These are phyloP conservation scores for Labeo catla DNA, from an alignment of 2,113 vertebrate genomes.

Conservation along the genomic window DNA sequence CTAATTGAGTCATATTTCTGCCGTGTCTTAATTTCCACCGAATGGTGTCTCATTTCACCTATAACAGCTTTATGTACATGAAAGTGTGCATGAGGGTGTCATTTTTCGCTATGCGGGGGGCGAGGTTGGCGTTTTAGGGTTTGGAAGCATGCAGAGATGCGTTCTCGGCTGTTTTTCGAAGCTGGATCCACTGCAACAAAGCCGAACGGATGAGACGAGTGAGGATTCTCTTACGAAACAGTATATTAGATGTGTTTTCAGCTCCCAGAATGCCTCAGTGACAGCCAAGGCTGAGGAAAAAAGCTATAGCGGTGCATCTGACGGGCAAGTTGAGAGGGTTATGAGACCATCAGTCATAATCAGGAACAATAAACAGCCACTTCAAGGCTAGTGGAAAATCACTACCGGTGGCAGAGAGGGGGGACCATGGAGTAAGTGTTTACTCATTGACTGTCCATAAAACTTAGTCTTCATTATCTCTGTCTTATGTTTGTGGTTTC, in stretches of 20 bases:
- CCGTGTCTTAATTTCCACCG: constrained; percentile 46
- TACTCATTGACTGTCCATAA: constrained; percentile 61
- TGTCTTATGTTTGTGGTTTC: constrained; percentile 44
- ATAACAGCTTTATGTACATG: constrained; percentile 39
- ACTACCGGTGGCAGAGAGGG: constrained; percentile 42
- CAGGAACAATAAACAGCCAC: constrained; percentile 57
- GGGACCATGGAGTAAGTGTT: constrained; percentile 54
- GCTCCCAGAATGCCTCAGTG: not conserved
- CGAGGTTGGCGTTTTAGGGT: not conserved
- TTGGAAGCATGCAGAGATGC: not conserved
- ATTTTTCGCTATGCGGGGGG: not conserved
- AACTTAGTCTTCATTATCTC: constrained; percentile 58
- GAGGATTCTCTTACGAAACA: not conserved
- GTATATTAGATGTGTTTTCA: not conserved
- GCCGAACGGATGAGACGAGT: not conserved
- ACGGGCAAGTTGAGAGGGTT: not conserved
- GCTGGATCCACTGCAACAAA: not conserved
- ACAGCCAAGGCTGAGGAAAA: not conserved
- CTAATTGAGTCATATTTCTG: constrained; percentile 61
- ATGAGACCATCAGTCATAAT: constrained; percentile 63
- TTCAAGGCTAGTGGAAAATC: constrained; percentile 42
- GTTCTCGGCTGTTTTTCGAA: not conserved
- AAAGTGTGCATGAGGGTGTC: not conserved
- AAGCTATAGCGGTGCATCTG: not conserved
- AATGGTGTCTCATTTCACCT: constrained; percentile 59